These are phyloP conservation scores for Nebria salina DNA, from an alignment of 2,888 invertebrate species.

Conservation along the genomic window DNA sequence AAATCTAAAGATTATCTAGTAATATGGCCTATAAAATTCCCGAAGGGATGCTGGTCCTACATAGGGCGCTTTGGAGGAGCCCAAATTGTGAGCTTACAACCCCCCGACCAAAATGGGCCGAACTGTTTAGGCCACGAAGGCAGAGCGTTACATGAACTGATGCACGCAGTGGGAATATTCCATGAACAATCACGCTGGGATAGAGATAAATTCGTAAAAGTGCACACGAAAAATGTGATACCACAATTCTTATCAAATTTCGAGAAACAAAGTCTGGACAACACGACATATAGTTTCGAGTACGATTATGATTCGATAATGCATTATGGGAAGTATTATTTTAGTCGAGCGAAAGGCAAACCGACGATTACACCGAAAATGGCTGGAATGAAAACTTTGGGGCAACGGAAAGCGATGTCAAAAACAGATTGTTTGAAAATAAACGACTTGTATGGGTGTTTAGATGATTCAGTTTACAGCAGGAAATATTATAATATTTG, in stretches of 20 bases:
- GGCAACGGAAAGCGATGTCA: constrained; percentile 72
- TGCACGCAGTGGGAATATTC: constrained; percentile 84
- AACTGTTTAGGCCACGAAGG: constrained; percentile 76
- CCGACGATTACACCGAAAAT: constrained; percentile 71
- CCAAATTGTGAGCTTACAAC: constrained; percentile 76
- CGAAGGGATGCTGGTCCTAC: constrained; percentile 79
- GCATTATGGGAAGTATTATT: constrained; percentile 78
- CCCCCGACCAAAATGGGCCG: constrained; percentile 69
- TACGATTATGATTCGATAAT: constrained; percentile 83
- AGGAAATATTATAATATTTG: constrained; percentile 68
- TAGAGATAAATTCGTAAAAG: constrained; percentile 74
- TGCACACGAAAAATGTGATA: constrained; percentile 75
- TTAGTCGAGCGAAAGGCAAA: constrained; percentile 70
- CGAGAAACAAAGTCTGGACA: constrained; percentile 71
- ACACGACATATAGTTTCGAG: constrained; percentile 73
- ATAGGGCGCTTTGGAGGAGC: constrained; percentile 79
- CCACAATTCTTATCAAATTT: constrained; percentile 71
- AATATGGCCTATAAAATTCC: constrained; percentile 74
- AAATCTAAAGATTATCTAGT: constrained; percentile 70
- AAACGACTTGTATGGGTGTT: constrained; percentile 73
- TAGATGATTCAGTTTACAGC: constrained; percentile 62
- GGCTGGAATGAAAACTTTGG: constrained; percentile 66
- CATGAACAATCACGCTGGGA: constrained; percentile 83
- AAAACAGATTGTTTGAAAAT: constrained; percentile 75
- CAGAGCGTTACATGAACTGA: constrained; percentile 80